Percentiles rank a stretch among this genome's conserved stretches.
Evolutionary conservation across 2,888 invertebrate genomes (phyloP).

Genomic region (Cybosia mesomella): DNA sequence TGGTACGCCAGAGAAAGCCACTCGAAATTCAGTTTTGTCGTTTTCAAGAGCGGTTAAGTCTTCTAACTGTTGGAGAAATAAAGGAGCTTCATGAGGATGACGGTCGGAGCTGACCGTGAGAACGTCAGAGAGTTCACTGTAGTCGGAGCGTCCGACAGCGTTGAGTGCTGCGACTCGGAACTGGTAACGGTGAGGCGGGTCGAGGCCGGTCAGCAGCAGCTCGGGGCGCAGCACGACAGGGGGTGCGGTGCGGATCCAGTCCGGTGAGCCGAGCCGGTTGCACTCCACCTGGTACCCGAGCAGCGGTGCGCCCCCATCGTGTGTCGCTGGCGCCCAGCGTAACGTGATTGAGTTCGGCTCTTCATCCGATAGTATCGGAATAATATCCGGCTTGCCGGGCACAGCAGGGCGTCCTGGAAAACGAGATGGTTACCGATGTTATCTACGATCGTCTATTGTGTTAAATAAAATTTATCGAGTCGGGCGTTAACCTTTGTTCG

Average conservation of each 20-base stretch:
- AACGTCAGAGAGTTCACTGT: conserved; percentile 95
- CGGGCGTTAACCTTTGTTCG: conserved; percentile 57
- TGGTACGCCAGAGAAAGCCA: conserved; percentile 91
- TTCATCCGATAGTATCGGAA: conserved; percentile 90
- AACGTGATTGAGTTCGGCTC: conserved; percentile 94
- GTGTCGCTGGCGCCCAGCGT: conserved; percentile 92
- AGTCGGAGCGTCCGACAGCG: conserved; percentile 93
- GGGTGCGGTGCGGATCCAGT: conserved; percentile 94
- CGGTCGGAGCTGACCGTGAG: conserved; percentile 92
- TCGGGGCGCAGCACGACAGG: conserved; percentile 91
- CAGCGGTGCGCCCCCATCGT: conserved; percentile 95
- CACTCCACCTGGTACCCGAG: conserved; percentile 93
- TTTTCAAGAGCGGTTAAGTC: conserved; percentile 92
- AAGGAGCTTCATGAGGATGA: conserved; percentile 88
- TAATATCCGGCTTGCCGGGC: conserved; percentile 94
- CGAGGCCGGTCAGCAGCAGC: conserved; percentile 92
- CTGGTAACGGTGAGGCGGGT: conserved; percentile 95
- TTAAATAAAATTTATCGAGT: conserved; percentile 45
- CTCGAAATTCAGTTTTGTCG: conserved; percentile 94
- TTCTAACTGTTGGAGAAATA: conserved; percentile 89
- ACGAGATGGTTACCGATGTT: conserved; percentile 30
- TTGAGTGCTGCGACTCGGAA: conserved; percentile 98
- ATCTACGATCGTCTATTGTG: conserved; percentile 36
- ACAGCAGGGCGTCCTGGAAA: conserved; percentile 91
- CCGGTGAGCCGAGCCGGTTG: conserved; percentile 89